phyloP scores from a whole-genome alignment of 2,888 invertebrate species.

The Ormyrus pomaceus region DNA sequence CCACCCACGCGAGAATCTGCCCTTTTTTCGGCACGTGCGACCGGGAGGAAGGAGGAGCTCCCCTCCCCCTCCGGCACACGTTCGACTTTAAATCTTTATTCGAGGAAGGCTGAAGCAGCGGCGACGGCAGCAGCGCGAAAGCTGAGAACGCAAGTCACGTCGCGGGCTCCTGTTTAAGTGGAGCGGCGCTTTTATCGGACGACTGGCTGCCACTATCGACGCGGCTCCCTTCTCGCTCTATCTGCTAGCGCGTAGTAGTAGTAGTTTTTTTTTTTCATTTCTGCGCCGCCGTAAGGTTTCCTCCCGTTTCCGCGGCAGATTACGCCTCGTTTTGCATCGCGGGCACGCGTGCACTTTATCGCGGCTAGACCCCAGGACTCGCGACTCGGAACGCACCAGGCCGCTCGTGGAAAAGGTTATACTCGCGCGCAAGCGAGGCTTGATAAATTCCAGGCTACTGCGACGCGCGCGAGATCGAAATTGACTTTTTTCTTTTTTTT shows the following conservation, averaged over 20 bases:
- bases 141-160: conserved; percentile 37
- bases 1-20: background rate
- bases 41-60: too few species aligned
- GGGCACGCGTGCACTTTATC: too few species aligned
- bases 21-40: background rate
- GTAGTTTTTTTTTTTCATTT: too few species aligned
- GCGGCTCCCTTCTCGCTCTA: background rate
- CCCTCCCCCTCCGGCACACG: conserved; percentile 2
- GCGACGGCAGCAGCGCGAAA: background rate
- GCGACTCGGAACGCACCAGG: too few species aligned
- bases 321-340: too few species aligned
- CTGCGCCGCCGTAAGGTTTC: too few species aligned
- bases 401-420: background rate
- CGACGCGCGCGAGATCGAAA: background rate
- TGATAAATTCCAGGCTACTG: background rate
- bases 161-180: conserved; percentile 16
- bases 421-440: background rate
- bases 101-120: background rate
- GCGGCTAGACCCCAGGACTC: too few species aligned
- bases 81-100: conserved; percentile 48
- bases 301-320: too few species aligned
- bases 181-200: conserved; percentile 4
- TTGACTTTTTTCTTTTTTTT: background rate
- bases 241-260: too few species aligned
- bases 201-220: background rate